phyloP scores from a whole-genome alignment of 2,113 vertebrate genomes.

The Dinomys branickii region DNA sequence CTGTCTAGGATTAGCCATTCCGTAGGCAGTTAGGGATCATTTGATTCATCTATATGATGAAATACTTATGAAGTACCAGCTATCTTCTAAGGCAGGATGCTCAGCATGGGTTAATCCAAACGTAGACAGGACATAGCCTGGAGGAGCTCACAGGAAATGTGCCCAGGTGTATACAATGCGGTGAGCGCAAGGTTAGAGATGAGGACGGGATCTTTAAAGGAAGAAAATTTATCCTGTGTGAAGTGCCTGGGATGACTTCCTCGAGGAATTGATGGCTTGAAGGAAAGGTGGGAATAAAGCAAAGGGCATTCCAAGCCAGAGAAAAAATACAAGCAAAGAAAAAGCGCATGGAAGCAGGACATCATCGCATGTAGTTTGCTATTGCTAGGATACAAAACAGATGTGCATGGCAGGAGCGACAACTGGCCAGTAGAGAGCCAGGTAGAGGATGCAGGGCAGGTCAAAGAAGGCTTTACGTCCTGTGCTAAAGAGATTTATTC shows the following conservation, averaged over 20 bases:
- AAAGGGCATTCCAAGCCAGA: neutral
- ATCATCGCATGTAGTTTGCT: neutral
- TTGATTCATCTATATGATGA: neutral
- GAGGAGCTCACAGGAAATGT: neutral
- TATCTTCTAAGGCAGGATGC: neutral
- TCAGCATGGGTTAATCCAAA: neutral
- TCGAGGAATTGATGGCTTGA: neutral
- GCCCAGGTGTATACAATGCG: rapidly evolving
- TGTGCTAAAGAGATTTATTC: neutral
- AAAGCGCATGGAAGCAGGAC: neutral
- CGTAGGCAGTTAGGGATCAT: constrained; percentile 9
- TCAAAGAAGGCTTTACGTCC: neutral
- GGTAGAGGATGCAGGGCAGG: neutral
- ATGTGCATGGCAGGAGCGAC: neutral
- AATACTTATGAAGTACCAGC: constrained; percentile 24
- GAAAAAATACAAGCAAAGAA: neutral
- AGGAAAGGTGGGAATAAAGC: neutral
- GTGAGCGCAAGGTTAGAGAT: neutral
- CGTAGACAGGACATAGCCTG: neutral
- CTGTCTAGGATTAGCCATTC: neutral
- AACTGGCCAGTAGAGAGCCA: neutral
- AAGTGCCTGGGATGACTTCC: neutral
- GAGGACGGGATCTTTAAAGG: neutral
- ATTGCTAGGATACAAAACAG: neutral
- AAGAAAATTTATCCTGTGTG: neutral